Evolutionary conservation across 2,797 vertebrate genomes (phyloP), one percentile per base, ranked within the genome.

Genomic region (Perodicticus potto): DNA sequence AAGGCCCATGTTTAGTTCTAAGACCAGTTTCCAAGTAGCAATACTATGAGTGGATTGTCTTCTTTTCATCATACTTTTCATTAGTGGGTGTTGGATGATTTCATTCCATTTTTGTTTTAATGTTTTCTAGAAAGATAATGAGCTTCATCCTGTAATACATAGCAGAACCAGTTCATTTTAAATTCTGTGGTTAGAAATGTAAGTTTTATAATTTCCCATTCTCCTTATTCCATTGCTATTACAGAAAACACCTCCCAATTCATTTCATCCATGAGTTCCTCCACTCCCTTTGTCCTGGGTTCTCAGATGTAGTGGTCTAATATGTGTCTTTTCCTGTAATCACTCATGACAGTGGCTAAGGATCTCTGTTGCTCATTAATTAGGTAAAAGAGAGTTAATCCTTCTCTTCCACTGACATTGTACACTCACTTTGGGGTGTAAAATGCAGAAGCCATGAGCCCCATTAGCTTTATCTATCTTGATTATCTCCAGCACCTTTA

Each of bases 401-500:
- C 70, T 91, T 69, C 2, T 74, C 4, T 40, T 89, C 65, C 84
- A 85, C 32, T 92, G 57, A 96, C 96, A 90, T 34, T 63, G 43
- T 40, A 89, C 17, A 0, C 0, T 80, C 7, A 53, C 49, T 53
- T 27, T 89, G 23, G 55, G 23, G 43, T 85, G 27, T 27, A 88
- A 89, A 96, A 97, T 76, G 3, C 43, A 86, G 57, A 59, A 93
- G 78, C 20, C 89, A 74, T 86, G 27, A 77, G 5, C 4, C 22
- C 45, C 49, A 3, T 25, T 27, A 55, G 6, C 61, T 63, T 89
- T 57, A 74, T 90, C 81, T 40, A 8, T 37, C 61, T 81, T 43
- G 57, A 53, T 86, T 87, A 57, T 16, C 45, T 97, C 85, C 59
- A 93, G 76, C 86, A 96, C 95, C 20, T 91, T 97, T 95, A 81